A percentile compares a stretch with the other conserved stretches of the same genome.
Conservation (phyloP, 1,140 invertebrate genomes). For the Megalopta genalis region DNA sequence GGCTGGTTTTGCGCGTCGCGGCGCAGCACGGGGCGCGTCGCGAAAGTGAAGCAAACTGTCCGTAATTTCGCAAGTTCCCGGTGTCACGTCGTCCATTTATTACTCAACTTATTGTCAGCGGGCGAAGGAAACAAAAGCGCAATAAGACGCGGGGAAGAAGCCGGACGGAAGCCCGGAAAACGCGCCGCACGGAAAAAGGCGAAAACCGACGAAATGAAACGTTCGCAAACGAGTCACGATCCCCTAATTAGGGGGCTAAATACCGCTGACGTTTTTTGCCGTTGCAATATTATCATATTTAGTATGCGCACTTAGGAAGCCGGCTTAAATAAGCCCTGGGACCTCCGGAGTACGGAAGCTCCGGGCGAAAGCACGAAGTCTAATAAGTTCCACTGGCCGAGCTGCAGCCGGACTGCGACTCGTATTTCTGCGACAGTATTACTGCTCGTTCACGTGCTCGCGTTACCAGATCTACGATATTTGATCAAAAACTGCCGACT, state of each 20-base stretch:
- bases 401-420: conserved; percentile 65
- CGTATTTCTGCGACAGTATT: conserved; percentile 72
- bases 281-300: conserved; percentile 81
- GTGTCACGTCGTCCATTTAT: conserved; percentile 62
- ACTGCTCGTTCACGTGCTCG: conserved; percentile 45
- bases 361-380: conserved; percentile 71
- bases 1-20: too few species aligned
- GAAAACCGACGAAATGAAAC: conserved; percentile 75
- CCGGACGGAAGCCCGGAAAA: conserved; percentile 14
- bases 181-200: conserved; percentile 45
- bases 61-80: conserved; percentile 41
- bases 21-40: neutral
- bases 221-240: conserved; percentile 80
- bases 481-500: neutral
- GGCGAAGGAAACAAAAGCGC: conserved; percentile 68
- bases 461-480: conserved; percentile 8
- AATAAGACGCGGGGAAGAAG: conserved; percentile 59
- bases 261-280: conserved; percentile 79
- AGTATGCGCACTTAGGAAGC: conserved; percentile 80
- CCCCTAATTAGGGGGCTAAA: conserved; percentile 80
- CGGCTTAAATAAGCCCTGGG: conserved; percentile 78
- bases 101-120: conserved; percentile 63
- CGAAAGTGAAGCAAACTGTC: conserved; percentile 33
- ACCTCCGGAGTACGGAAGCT: conserved; percentile 70
- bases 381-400: conserved; percentile 78